Evolutionary conservation across 2,888 invertebrate genomes (phyloP).

Genomic region (Blastobasis lacticolella): DNA sequence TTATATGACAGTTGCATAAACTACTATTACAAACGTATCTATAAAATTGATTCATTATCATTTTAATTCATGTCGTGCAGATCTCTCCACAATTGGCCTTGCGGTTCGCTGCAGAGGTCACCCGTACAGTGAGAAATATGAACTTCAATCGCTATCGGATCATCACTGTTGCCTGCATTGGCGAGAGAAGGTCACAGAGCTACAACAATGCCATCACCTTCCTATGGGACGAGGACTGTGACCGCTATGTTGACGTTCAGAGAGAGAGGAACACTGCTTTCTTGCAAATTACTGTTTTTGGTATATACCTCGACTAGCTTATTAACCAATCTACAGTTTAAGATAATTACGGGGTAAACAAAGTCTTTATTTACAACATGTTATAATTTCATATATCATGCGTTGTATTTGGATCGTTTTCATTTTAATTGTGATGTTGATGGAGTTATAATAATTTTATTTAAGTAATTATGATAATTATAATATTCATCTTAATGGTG

Average conservation of each 20-base stretch:
- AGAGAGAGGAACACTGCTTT: slow-evolving; percentile 32
- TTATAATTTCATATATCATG: too few relatives aligned
- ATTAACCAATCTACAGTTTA: not conserved
- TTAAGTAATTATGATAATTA: too few relatives aligned
- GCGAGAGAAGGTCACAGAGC: slow-evolving; percentile 50
- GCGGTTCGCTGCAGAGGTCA: slow-evolving; percentile 39
- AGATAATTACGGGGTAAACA: too few relatives aligned
- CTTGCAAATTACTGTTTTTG: slow-evolving; percentile 54
- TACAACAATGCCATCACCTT: slow-evolving; percentile 55
- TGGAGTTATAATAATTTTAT: too few relatives aligned
- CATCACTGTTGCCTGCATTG: slow-evolving; percentile 32
- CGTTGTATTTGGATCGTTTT: too few relatives aligned
- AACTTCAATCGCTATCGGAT: slow-evolving; percentile 47
- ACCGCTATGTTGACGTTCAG: slow-evolving; percentile 32
- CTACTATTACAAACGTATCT: too few relatives aligned
- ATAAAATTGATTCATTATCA: too few relatives aligned
- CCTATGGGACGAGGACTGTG: slow-evolving; percentile 57
- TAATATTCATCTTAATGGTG: too few relatives aligned
- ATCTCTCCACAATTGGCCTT: slow-evolving; percentile 29
- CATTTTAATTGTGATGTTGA: too few relatives aligned
- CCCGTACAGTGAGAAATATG: slow-evolving; percentile 41
- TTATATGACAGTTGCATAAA: too few relatives aligned
- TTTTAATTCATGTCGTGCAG: too few relatives aligned
- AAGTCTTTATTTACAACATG: too few relatives aligned
- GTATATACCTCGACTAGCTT: slow-evolving; percentile 39